These are phyloP conservation scores for Pristis pectinata DNA, from an alignment of 2,797 vertebrate species.

Conservation along the genomic window DNA sequence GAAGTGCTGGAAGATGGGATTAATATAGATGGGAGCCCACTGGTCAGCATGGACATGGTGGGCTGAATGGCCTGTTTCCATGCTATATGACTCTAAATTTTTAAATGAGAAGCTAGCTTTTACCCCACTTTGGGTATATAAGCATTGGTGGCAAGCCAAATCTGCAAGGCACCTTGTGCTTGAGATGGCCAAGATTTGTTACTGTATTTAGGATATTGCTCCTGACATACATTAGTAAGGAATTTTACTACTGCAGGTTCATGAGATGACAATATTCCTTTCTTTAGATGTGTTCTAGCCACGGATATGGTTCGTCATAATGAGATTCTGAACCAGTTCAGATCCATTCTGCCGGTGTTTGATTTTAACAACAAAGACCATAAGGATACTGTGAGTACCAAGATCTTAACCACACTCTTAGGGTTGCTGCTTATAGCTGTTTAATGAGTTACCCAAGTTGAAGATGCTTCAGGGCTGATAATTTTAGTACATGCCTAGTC, in stretches of 20 bases:
- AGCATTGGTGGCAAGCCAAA: background rate
- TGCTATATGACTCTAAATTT: background rate
- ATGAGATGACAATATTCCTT: background rate
- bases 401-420: background rate
- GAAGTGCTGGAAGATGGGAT: no score
- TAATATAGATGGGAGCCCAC: no score
- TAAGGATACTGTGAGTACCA: slow-evolving; percentile 58
- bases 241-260: background rate
- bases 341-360: slow-evolving; percentile 58
- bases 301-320: slow-evolving; percentile 69
- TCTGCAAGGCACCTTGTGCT: background rate
- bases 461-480: background rate
- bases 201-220: no score
- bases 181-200: no score
- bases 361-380: slow-evolving; percentile 66
- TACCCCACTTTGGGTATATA: background rate
- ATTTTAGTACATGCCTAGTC: background rate
- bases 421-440: background rate
- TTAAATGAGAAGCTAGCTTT: background rate
- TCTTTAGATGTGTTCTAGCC: slow-evolving; percentile 63
- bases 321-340: slow-evolving; percentile 66
- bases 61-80: no score
- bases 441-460: background rate
- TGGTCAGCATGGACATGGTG: no score
- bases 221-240: no score